Evolutionary conservation across 2,888 invertebrate genomes (phyloP).

Genomic region (Tuberolachnus salignus): DNA sequence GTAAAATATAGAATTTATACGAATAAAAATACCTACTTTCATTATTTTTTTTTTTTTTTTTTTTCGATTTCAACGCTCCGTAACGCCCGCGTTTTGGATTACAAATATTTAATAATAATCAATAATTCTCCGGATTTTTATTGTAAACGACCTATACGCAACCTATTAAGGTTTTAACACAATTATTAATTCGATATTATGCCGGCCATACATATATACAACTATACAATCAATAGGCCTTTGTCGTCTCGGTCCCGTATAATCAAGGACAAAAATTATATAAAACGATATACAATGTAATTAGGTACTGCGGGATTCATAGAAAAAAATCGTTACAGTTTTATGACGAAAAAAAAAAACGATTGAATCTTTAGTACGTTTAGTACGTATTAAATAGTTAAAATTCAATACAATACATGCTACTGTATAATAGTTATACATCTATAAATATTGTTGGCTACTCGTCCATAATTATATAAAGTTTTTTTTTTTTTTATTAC

Average conservation of each 20-base stretch:
- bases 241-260: slow-evolving; percentile 10
- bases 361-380: no score
- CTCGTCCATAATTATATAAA: no score
- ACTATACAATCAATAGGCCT: slow-evolving; percentile 9
- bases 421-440: no score
- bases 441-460: no score
- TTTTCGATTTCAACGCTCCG: background rate
- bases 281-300: background rate
- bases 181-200: background rate
- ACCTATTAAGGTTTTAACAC: no score
- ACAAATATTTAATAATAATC: background rate
- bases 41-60: background rate
- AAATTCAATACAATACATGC: no score
- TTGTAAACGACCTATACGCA: no score
- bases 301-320: background rate
- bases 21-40: background rate
- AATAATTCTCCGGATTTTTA: background rate
- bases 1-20: background rate
- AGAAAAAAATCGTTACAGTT: slow-evolving; percentile 26
- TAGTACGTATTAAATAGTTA: no score
- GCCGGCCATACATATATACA: slow-evolving; percentile 1
- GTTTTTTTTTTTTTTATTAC: no score
- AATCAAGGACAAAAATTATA: slow-evolving; percentile 16
- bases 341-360: no score
- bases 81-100: background rate